These are phyloP conservation scores for Notarius quadriscutis DNA, from an alignment of 2,113 vertebrate species.

Conservation along the genomic window DNA sequence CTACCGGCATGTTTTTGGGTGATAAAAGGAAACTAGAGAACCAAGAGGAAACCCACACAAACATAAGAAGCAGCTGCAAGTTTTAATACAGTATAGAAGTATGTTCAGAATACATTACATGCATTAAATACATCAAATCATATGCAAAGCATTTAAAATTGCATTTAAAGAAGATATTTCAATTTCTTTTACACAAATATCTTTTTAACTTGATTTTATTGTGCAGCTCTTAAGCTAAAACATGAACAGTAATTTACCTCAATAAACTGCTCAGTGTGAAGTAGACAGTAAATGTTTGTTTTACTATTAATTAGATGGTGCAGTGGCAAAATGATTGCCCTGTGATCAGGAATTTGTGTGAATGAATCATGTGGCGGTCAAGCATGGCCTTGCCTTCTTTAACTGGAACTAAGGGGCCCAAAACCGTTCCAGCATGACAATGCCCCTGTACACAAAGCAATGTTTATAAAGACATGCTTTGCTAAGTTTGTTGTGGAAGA, in stretches of 20 bases:
- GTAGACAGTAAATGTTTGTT: background rate
- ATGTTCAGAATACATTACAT: too few relatives aligned
- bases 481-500: too few relatives aligned
- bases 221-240: background rate
- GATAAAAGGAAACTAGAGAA: too few relatives aligned
- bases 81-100: too few relatives aligned
- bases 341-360: background rate
- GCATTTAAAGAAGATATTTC: background rate
- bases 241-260: background rate
- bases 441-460: too few relatives aligned
- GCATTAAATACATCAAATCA: background rate
- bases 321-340: background rate
- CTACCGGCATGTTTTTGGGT: background rate
- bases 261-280: background rate
- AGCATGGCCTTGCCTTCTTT: background rate
- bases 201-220: background rate
- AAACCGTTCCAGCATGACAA: too few relatives aligned
- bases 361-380: background rate
- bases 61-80: background rate
- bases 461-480: too few relatives aligned
- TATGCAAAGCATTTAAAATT: background rate
- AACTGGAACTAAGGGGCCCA: too few relatives aligned
- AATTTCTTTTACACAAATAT: background rate
- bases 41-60: too few relatives aligned
- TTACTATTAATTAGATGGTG: background rate